Base-by-base conservation (phyloP, 2,797 vertebrate genomes). In the Aeoliscus strigatus region DNA sequence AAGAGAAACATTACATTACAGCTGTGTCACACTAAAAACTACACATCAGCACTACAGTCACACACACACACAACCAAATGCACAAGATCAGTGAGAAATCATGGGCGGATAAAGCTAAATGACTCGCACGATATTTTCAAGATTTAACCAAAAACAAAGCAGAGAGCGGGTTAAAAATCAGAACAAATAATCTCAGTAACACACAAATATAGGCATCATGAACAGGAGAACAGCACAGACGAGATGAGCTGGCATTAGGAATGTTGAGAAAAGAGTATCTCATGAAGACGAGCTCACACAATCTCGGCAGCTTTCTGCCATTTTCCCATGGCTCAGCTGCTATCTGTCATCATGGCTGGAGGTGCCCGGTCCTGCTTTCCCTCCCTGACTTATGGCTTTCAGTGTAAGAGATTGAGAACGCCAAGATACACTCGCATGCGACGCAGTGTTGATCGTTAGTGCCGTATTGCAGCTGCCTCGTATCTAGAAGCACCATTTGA, bases 91-190 rank as follows among this genome's bases (percentile, higher is more conserved):
- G 69, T 69, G 51, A 66, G 71, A 72, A 69, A 79, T 85, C 81
- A 87, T 82, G 77, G 70, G 61, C 60, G 58, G 73, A 45, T 66
- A 76, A 82, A 80, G 58, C 60, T 62, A 70, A 79, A 62, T 45
- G 27, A 58, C 24, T 73, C 60, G 21, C 53, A 70, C 67, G 33
- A 70, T 42, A 59, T 71, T 66, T 80, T 81, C 60, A 68, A 68
- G 51, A 71, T 48, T 79, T 42, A 59, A 73, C 59, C 45, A 29
- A 64, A 69, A 62, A 60, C 17, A 13, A 24, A 47, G 13, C n/a
- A 9, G 10, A 14, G 8, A 9, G 2, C 5, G 8, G n/a, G 14
- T 53, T 3, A 46, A 70, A 32, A 73, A 68, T 61, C 31, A 59
- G 16, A 43, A 66, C 46, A 70, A 60, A 9, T 50, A 48, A 75